These are phyloP conservation scores for Orthonevra nobilis DNA, from an alignment of 2,888 invertebrate genomes.

Conservation along the genomic window DNA sequence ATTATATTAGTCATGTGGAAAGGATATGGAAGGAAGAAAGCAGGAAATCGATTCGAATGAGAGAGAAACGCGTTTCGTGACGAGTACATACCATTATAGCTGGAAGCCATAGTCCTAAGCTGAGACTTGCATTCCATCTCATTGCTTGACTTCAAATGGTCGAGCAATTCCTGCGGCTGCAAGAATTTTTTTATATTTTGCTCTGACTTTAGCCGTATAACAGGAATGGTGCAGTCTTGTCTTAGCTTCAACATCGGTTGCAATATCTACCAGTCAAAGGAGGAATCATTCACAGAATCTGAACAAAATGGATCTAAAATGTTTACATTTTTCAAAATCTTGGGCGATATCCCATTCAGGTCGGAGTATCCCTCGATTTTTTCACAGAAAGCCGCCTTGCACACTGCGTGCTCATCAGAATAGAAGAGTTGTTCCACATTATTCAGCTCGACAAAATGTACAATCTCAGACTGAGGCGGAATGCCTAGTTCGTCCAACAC, in stretches of 20 bases:
- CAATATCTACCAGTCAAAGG: constrained; percentile 79
- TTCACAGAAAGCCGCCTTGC: constrained; percentile 80
- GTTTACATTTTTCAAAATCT: constrained; percentile 73
- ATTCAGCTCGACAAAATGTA: constrained; percentile 85
- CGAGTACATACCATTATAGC: constrained; percentile 83
- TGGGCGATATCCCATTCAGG: constrained; percentile 78
- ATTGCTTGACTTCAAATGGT: constrained; percentile 84
- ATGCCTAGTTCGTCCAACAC: constrained; percentile 85
- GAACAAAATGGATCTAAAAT: no score
- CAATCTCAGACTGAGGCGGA: constrained; percentile 83
- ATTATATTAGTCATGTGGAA: no score
- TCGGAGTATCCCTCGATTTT: constrained; percentile 77
- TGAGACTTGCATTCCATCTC: constrained; percentile 83
- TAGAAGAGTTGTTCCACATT: constrained; percentile 88
- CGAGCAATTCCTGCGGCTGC: constrained; percentile 84
- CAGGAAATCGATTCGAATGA: no score
- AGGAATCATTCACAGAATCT: not conserved
- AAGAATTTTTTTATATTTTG: constrained; percentile 80
- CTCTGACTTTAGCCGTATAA: constrained; percentile 79
- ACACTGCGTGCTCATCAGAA: constrained; percentile 82
- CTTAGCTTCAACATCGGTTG: constrained; percentile 84
- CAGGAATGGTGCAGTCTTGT: constrained; percentile 87
- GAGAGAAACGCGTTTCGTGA: not conserved
- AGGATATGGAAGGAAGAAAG: no score
- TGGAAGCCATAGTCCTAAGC: constrained; percentile 83